Base-by-base conservation (phyloP, 2,888 invertebrate genomes). In the Isoperla grammatica region DNA sequence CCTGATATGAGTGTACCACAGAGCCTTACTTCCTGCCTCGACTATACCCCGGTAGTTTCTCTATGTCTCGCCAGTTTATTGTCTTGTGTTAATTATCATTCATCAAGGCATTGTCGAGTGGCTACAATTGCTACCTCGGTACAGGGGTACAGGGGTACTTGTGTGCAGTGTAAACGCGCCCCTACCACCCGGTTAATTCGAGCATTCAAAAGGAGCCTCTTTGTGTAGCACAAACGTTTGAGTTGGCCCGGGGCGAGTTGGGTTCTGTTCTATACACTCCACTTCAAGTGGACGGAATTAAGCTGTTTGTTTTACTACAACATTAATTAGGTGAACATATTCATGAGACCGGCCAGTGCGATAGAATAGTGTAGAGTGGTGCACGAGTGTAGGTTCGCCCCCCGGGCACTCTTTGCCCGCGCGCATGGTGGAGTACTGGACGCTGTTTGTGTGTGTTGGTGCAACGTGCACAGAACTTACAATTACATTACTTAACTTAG, bases 21-120 rank as follows among this genome's bases (percentile, higher is more conserved):
- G n/a, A 29, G 5, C 29, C 29, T 29, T 4, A 29, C 29, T 29
- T 29, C 29, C 29, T 6, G 29, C 29, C 8, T 6, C 29, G 29
- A 29, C 4, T 29, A 8, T 29, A 29, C 29, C 29, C 29, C 29
- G 8, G 29, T 29, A 29, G 29, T 29, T 29, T 29, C 29, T 29
- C 29, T 29, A 29, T 8, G 29, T 29, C 29, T 29, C 29, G 29
- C 29, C 29, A 29, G 29, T 29, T 29, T 46, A 46, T 46, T 46
- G 46, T 46, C 22, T 46, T 46, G 46, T 46, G 59, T 57, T 62
- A 62, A 62, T 62, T 62, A 62, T 60, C 62, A 62, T 62, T 60
- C 62, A 62, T 62, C 62, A 62, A 57, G 56, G 60, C 57, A 57
- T 57, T 56, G 60, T 56, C 57, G 56, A 60, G 53, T 59, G 50